phyloP scores from a whole-genome alignment of 2,113 vertebrate genomes.

The Cottus gobio region DNA sequence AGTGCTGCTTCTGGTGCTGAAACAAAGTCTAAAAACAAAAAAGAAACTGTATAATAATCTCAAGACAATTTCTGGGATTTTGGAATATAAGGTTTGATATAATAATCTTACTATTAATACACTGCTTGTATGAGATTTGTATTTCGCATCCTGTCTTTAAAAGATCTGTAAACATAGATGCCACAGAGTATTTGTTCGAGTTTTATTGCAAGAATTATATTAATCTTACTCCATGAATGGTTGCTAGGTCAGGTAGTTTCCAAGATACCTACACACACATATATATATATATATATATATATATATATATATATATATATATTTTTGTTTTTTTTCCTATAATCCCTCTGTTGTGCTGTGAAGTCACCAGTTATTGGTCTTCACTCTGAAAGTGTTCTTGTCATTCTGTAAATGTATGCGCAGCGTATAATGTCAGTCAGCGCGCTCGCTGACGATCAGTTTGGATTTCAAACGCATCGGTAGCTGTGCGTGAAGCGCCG shows the following conservation, averaged over 20 bases:
- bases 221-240: not conserved
- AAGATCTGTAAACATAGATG: not conserved
- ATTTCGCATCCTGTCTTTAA: not conserved
- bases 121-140: not conserved
- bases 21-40: not conserved
- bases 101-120: not conserved
- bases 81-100: not conserved
- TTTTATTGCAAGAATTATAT: not conserved
- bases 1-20: not conserved
- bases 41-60: not conserved
- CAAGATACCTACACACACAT: not conserved
- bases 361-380: not conserved
- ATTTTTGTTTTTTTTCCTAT: too few relatives aligned
- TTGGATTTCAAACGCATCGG: constrained; percentile 76
- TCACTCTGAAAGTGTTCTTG: constrained; percentile 22
- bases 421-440: constrained; percentile 37
- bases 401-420: constrained; percentile 41
- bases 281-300: too few relatives aligned
- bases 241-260: not conserved
- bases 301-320: not conserved
- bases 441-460: constrained; percentile 55
- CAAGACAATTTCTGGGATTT: not conserved
- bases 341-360: not conserved
- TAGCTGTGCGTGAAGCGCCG: constrained; percentile 80
- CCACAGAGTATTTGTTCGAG: not conserved